Evolutionary conservation across 2,113 vertebrate species (phyloP).

Genomic region (Coryphaenoides rupestris): DNA sequence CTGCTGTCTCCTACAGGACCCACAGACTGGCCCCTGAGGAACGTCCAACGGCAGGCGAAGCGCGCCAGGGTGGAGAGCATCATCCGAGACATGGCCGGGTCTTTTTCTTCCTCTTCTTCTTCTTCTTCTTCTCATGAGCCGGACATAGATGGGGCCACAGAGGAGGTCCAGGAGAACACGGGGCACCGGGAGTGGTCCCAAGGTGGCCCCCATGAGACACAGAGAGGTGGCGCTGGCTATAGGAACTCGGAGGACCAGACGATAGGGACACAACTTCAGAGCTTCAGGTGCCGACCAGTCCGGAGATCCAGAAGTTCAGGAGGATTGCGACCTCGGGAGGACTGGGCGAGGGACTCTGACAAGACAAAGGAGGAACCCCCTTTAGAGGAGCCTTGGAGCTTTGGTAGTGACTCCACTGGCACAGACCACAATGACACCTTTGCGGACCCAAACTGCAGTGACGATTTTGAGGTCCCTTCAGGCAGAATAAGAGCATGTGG

Average conservation of each 20-base stretch:
- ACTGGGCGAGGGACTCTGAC: conserved; percentile 29
- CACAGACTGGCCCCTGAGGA: conserved; percentile 52
- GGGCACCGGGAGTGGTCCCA: conserved; percentile 63
- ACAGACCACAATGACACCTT: conserved; percentile 5
- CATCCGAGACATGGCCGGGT: conserved; percentile 78
- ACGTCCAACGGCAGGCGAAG: conserved; percentile 79
- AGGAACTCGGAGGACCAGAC: conserved; percentile 46
- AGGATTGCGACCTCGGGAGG: conserved; percentile 63
- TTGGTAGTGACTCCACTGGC: background rate
- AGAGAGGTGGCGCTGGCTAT: background rate
- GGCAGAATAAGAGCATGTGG: conserved; percentile 19
- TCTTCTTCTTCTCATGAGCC: conserved; percentile 22
- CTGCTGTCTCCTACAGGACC: conserved; percentile 15
- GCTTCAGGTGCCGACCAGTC: conserved; percentile 70
- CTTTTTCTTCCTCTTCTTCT: no score
- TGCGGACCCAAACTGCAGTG: background rate
- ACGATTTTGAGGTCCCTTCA: conserved; percentile 24
- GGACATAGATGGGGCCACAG: background rate
- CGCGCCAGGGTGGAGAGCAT: conserved; percentile 90
- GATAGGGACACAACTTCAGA: conserved; percentile 70
- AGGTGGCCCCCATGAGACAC: conserved; percentile 59
- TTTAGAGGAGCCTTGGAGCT: background rate
- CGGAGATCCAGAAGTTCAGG: conserved; percentile 66
- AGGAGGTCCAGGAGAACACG: conserved; percentile 53
- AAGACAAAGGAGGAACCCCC: background rate